These are phyloP conservation scores for Mesocricetus auratus DNA, from an alignment of 2,113 vertebrate genomes.

Conservation along the genomic window DNA sequence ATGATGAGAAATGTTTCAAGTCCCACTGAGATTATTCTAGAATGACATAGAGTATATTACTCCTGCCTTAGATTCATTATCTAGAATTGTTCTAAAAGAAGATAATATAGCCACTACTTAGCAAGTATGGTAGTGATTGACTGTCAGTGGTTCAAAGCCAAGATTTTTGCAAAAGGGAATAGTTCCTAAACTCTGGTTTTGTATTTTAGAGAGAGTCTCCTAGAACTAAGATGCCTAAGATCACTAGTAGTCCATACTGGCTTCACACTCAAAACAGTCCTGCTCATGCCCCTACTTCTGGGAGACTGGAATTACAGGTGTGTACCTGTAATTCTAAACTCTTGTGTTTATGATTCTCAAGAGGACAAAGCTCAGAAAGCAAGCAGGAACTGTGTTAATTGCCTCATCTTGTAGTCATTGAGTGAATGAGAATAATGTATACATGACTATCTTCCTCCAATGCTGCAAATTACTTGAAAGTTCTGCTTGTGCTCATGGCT, in stretches of 20 bases:
- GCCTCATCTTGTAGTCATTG: neutral
- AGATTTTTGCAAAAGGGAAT: neutral
- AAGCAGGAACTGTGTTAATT: neutral
- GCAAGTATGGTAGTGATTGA: neutral
- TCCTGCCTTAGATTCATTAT: neutral
- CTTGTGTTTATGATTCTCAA: neutral
- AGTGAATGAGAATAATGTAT: neutral
- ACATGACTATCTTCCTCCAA: neutral
- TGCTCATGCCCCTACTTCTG: neutral
- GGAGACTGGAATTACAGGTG: neutral
- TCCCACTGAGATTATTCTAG: neutral
- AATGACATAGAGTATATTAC: neutral
- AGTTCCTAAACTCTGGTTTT: neutral
- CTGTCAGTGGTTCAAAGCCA: neutral
- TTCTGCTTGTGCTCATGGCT: neutral
- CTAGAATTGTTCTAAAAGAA: neutral
- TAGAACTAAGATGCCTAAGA: neutral
- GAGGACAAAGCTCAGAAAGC: neutral
- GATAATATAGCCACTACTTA: neutral
- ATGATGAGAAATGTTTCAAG: neutral
- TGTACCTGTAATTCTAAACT: neutral
- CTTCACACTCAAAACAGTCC: neutral
- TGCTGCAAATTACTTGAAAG: constrained; percentile 10
- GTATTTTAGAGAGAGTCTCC: neutral
- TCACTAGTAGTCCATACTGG: neutral